phyloP scores from a whole-genome alignment of 2,113 vertebrate genomes.

The Sigmodon hispidus region DNA sequence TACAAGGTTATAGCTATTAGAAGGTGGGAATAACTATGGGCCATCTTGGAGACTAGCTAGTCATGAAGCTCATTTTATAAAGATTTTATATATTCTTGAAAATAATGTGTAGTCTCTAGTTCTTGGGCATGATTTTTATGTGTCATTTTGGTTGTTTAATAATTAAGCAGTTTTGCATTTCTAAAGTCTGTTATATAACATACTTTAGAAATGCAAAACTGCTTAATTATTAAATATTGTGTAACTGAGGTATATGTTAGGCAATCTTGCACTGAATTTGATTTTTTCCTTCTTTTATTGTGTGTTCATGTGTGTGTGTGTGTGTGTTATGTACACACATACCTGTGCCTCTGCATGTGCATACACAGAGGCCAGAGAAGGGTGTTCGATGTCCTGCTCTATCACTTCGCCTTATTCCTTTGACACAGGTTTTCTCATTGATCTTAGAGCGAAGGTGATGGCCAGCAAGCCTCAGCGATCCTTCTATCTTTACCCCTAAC shows the following conservation, averaged over 20 bases:
- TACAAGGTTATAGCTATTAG: not conserved
- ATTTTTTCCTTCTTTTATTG: not conserved
- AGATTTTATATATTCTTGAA: conserved; percentile 36
- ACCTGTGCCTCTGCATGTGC: not conserved
- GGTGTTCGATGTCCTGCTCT: not conserved
- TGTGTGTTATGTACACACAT: not conserved
- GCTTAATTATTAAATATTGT: no score
- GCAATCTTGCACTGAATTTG: not conserved
- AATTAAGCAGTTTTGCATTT: conserved; percentile 27
- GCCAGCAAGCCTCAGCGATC: not conserved
- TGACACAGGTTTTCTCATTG: not conserved
- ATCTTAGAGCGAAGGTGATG: not conserved
- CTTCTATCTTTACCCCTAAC: not conserved
- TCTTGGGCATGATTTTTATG: conserved; percentile 30
- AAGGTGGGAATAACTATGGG: not conserved
- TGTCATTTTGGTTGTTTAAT: conserved; percentile 33
- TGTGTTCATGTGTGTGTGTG: not conserved
- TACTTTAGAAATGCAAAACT: no score
- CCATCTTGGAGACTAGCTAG: not conserved
- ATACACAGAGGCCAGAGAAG: not conserved
- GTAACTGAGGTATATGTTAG: not conserved
- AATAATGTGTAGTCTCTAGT: not conserved
- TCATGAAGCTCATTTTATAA: conserved; percentile 1
- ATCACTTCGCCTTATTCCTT: not conserved
- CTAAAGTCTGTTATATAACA: not conserved